Conservation (phyloP, 2,888 invertebrate genomes). For the Arctia plantaginis region DNA sequence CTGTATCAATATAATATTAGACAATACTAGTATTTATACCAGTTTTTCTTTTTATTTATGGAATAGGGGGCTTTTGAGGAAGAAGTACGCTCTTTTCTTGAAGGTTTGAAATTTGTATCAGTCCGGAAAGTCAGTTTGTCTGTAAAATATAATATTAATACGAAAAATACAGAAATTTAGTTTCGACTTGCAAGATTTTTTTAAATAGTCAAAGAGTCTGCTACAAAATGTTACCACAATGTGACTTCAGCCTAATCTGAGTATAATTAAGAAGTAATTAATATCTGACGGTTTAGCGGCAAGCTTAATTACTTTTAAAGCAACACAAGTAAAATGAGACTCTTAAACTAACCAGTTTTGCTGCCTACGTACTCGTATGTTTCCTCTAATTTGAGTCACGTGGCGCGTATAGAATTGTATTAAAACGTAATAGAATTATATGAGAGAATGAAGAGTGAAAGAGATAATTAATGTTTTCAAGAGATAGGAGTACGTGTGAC, state of each 20-base stretch:
- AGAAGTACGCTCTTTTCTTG: too few relatives aligned
- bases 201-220: not conserved
- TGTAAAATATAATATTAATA: not conserved
- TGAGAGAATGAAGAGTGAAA: conserved; percentile 2
- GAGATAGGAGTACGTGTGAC: not conserved
- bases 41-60: too few relatives aligned
- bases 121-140: too few relatives aligned
- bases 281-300: conserved; percentile 38
- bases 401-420: not conserved
- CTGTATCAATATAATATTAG: too few relatives aligned
- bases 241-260: conserved; percentile 14
- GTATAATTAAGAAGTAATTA: conserved; percentile 49
- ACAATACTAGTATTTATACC: too few relatives aligned
- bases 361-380: conserved; percentile 17
- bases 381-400: conserved; percentile 25
- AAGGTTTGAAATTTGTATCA: too few relatives aligned
- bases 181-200: not conserved
- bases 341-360: conserved; percentile 27
- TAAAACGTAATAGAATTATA: conserved; percentile 4
- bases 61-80: too few relatives aligned
- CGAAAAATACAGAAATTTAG: not conserved
- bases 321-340: conserved; percentile 26
- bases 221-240: not conserved
- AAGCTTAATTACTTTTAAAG: conserved; percentile 32
- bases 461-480: not conserved